A percentile compares a stretch with the other conserved stretches of the same genome.
Evolutionary conservation across 1,140 invertebrate species (phyloP).

Genomic region (Dufourea novaeangliae): DNA sequence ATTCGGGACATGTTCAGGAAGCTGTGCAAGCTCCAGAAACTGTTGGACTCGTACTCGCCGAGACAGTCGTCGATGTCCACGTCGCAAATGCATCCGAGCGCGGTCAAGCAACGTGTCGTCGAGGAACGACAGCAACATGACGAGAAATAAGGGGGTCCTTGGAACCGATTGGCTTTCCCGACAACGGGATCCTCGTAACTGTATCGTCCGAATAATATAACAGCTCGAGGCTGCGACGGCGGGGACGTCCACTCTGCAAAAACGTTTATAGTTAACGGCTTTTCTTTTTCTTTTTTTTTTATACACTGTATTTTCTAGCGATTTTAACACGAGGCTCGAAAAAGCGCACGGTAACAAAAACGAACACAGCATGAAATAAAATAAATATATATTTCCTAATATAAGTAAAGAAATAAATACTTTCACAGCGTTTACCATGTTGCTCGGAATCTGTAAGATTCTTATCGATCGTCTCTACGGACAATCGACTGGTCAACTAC

Average conservation of each 20-base stretch:
- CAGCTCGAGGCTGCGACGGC: too few relatives aligned
- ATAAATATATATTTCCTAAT: conserved; percentile 45
- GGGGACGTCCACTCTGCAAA: too few relatives aligned
- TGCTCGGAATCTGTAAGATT: neutral
- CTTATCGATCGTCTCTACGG: neutral
- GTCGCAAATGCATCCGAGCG: neutral
- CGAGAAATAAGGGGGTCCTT: conserved; percentile 23
- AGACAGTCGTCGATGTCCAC: conserved; percentile 19
- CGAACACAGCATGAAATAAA: conserved; percentile 3
- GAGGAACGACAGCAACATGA: conserved; percentile 45
- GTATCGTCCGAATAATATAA: neutral
- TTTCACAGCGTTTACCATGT: neutral
- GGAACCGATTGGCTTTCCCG: neutral
- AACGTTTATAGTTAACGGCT: neutral
- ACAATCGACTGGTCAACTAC: neutral
- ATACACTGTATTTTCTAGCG: neutral
- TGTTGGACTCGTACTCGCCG: conserved; percentile 74
- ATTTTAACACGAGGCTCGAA: neutral
- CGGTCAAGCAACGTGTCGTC: conserved; percentile 12
- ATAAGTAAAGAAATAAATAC: conserved; percentile 45
- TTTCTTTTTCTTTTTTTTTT: neutral
- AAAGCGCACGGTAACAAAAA: neutral
- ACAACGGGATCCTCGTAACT: neutral
- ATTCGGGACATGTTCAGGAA: conserved; percentile 77
- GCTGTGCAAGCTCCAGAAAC: conserved; percentile 77